phyloP scores from a whole-genome alignment of 2,113 vertebrate genomes.

The Ptychochromis oligacanthus region DNA sequence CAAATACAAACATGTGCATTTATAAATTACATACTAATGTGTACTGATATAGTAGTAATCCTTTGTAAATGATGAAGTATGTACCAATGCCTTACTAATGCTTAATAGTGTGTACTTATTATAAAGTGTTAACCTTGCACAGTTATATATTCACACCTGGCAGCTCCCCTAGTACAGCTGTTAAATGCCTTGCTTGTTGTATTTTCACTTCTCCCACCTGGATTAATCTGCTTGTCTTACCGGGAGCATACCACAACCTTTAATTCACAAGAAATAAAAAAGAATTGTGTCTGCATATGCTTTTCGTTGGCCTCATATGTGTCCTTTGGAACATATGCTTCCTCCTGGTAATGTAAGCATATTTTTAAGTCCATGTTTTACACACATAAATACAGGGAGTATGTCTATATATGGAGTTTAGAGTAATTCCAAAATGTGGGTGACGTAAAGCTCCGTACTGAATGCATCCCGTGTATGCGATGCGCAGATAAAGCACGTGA shows the following conservation, averaged over 20 bases:
- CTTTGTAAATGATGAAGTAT: too few relatives aligned
- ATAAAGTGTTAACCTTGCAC: background rate
- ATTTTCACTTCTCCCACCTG: background rate
- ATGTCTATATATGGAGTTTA: background rate
- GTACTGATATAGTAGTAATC: too few relatives aligned
- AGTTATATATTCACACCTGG: constrained; percentile 20
- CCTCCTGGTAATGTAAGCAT: background rate
- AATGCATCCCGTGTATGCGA: background rate
- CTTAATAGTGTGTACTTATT: too few relatives aligned
- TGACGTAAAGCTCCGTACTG: background rate
- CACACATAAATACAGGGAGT: background rate
- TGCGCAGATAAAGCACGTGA: background rate
- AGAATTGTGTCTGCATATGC: background rate
- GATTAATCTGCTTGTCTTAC: constrained; percentile 1
- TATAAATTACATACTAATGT: too few relatives aligned
- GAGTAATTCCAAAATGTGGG: background rate
- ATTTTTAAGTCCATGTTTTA: background rate
- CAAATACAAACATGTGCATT: too few relatives aligned
- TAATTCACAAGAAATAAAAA: background rate
- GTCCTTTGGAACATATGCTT: background rate
- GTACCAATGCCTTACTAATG: too few relatives aligned
- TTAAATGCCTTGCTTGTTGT: constrained; percentile 32
- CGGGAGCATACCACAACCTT: background rate
- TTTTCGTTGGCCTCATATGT: background rate
- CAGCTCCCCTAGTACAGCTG: constrained; percentile 1